Evolutionary conservation across 2,888 invertebrate species (phyloP).

Genomic region (Aquatica leii): DNA sequence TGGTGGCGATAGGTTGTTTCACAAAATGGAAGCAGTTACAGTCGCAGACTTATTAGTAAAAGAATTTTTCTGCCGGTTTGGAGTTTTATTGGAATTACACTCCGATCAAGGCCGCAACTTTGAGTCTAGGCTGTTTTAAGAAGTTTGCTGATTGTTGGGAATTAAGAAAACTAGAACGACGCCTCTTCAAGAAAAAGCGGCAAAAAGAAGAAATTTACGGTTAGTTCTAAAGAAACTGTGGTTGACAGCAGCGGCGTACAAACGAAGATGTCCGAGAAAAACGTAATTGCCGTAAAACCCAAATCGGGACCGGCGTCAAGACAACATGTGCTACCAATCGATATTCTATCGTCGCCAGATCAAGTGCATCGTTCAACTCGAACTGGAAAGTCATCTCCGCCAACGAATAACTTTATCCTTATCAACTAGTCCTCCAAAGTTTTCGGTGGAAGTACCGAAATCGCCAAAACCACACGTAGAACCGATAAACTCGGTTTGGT

Average conservation of each 20-base stretch:
- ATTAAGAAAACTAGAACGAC: too few species aligned
- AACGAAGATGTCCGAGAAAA: slow-evolving; percentile 4
- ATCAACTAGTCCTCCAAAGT: slow-evolving; percentile 42
- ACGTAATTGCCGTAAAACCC: background rate
- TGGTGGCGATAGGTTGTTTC: too few species aligned
- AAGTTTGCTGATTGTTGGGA: too few species aligned
- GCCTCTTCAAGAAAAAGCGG: slow-evolving; percentile 75
- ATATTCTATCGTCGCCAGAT: slow-evolving; percentile 61
- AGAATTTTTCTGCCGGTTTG: too few species aligned
- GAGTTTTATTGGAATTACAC: too few species aligned
- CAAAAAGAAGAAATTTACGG: slow-evolving; percentile 67
- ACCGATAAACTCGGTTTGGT: background rate
- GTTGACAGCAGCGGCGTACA: background rate
- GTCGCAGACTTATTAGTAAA: too few species aligned
- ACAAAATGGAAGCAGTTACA: too few species aligned
- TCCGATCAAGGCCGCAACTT: too few species aligned
- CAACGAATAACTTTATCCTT: slow-evolving; percentile 48
- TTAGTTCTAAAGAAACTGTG: background rate
- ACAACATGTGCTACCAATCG: slow-evolving; percentile 67
- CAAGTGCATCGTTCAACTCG: slow-evolving; percentile 49
- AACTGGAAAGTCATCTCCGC: slow-evolving; percentile 53
- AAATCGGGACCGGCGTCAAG: slow-evolving; percentile 63
- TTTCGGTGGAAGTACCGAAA: slow-evolving; percentile 31
- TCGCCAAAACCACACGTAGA: slow-evolving; percentile 37
- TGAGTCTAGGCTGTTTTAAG: too few species aligned